Conservation (phyloP, 2,888 invertebrate genomes). For the Steinernema carpocapsae region DNA sequence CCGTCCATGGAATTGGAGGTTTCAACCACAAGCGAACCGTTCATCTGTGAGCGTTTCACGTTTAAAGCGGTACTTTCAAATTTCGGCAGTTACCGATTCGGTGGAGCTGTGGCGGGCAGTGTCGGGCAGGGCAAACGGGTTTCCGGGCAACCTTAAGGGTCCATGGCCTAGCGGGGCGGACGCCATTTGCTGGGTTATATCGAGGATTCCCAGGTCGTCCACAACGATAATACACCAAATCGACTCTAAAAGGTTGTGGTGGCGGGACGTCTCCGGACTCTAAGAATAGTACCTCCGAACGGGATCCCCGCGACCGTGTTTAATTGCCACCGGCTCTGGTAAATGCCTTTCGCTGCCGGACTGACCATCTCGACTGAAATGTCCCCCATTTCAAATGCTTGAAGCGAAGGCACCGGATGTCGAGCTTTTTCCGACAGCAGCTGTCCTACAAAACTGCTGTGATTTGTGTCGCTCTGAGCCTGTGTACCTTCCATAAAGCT, state of each 20-base stretch:
- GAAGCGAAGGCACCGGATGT: conserved; percentile 77
- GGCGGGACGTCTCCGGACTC: background rate
- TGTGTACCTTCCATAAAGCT: conserved; percentile 77
- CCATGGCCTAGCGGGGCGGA: conserved; percentile 40
- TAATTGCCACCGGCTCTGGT: conserved; percentile 87
- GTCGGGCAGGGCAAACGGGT: conserved; percentile 27
- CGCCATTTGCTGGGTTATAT: conserved; percentile 80
- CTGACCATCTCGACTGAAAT: conserved; percentile 82
- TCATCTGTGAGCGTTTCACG: conserved; percentile 4
- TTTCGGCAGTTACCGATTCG: background rate
- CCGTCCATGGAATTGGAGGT: conserved; percentile 25
- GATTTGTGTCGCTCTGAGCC: too few relatives aligned
- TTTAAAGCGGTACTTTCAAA: too few relatives aligned
- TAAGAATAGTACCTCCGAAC: conserved; percentile 80
- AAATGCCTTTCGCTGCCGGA: conserved; percentile 79
- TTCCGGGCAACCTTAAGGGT: background rate
- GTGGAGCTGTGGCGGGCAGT: background rate
- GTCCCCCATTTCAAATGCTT: conserved; percentile 80
- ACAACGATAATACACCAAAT: conserved; percentile 84
- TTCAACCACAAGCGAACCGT: conserved; percentile 14
- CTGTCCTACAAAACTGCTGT: conserved; percentile 34
- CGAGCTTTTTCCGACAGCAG: conserved; percentile 24
- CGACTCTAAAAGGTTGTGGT: conserved; percentile 74
- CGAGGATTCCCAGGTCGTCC: conserved; percentile 81
- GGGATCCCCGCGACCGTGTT: conserved; percentile 84